Conservation (phyloP, 2,113 vertebrate genomes). For the Neodon shergylaensis region DNA sequence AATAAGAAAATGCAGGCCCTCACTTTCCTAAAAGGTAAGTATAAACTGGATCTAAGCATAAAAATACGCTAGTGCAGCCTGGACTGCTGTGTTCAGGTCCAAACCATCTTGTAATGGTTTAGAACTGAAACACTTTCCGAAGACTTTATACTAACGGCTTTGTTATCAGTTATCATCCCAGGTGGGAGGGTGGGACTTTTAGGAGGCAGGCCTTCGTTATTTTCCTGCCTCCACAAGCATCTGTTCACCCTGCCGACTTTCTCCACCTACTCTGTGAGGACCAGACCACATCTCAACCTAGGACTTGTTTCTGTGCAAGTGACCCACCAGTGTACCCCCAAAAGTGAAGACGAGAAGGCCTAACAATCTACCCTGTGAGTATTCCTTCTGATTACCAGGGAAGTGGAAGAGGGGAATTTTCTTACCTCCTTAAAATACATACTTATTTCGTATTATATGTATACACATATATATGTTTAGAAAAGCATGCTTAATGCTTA, state of each 20-base stretch:
- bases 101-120: neutral
- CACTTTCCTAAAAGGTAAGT: neutral
- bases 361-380: neutral
- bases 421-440: neutral
- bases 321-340: no score
- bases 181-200: neutral
- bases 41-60: neutral
- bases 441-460: neutral
- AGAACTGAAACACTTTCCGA: neutral
- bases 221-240: neutral
- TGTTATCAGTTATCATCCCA: neutral
- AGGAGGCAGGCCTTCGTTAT: neutral
- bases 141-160: neutral
- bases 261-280: neutral
- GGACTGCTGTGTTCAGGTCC: neutral
- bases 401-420: neutral
- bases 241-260: neutral
- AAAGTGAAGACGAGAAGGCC: neutral
- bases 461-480: neutral
- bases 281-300: neutral
- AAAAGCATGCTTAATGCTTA: neutral
- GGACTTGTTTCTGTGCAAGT: neutral
- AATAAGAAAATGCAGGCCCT: neutral
- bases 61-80: neutral
- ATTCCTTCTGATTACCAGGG: neutral